Base-by-base conservation (phyloP, 2,888 invertebrate genomes). In the Drosophila bunnanda region DNA sequence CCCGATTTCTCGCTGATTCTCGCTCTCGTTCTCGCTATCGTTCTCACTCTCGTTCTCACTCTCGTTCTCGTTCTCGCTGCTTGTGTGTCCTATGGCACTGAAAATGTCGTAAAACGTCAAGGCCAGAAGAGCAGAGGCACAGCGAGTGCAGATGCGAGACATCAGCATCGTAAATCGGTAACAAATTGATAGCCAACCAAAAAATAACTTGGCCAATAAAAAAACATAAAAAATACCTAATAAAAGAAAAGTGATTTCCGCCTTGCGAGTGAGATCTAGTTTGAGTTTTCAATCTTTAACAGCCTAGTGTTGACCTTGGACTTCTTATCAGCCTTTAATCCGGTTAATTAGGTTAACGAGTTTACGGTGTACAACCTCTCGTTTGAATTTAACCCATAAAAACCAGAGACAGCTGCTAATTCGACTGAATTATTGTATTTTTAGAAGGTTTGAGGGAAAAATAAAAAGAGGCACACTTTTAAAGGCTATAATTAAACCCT, bases 181-280 rank as follows among this genome's bases (percentile, higher is more conserved):
- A 44, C 79, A 82, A 82, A 81, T 83, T 78, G 79, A 72, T 57
- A 80, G 53, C 43, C 46, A 66, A 67, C 66, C 70, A 41, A 62
- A 78, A 74, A 71, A 56, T 61, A 78, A 57, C 50, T 68, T 65
- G 28, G 10, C 10, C 17, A 17, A 32, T 4, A 28, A 44, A n/a
- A 12, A 10, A 30, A 12, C n/a, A 28, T 10, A 2, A 6, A 20
- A 12, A 8, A 2, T 25, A 25, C 12, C 20, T 12, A 22, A 12
- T n/a, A 20, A 43, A 3, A 15, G 1, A n/a, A n/a, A 46, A 46
- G 2, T 10, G n/a, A 46, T 46, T 28, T 46, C 1, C n/a, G 10
- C 28, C 10, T 28, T 28, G n/a, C 6, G 6, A n/a, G 17, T 36
- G 15, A 15, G 36, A 15, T n/a, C n/a, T n/a, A n/a, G n/a, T n/a